phyloP scores from a whole-genome alignment of 2,797 vertebrate species.

The Trichosurus vulpecula region DNA sequence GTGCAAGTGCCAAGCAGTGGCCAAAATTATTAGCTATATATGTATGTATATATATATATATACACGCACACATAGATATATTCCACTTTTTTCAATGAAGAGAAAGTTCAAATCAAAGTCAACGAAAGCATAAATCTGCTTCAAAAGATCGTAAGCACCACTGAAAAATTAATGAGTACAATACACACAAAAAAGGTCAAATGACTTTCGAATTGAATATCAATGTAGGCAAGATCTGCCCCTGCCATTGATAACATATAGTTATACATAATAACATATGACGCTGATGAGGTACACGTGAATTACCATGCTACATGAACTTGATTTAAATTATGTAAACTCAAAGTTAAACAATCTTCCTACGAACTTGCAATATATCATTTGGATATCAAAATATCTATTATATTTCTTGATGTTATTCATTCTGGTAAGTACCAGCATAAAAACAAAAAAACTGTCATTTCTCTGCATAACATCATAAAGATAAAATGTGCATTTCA shows the following conservation, averaged over 20 bases:
- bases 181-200: not conserved
- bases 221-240: not conserved
- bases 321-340: not conserved
- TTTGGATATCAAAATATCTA: not conserved
- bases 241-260: not conserved
- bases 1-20: too few relatives aligned
- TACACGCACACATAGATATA: not conserved
- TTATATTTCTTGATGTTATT: not conserved
- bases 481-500: not conserved
- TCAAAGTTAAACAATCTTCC: not conserved
- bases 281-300: not conserved
- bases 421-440: not conserved
- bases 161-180: not conserved
- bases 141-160: not conserved
- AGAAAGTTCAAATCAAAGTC: not conserved
- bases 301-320: not conserved
- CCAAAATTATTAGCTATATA: not conserved
- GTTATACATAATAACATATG: too few relatives aligned
- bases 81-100: not conserved
- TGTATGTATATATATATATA: too few relatives aligned
- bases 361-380: not conserved
- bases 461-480: not conserved
- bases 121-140: not conserved
- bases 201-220: not conserved
- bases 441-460: not conserved